phyloP scores from a whole-genome alignment of 23 tunicate species.

The Styela clava region DNA sequence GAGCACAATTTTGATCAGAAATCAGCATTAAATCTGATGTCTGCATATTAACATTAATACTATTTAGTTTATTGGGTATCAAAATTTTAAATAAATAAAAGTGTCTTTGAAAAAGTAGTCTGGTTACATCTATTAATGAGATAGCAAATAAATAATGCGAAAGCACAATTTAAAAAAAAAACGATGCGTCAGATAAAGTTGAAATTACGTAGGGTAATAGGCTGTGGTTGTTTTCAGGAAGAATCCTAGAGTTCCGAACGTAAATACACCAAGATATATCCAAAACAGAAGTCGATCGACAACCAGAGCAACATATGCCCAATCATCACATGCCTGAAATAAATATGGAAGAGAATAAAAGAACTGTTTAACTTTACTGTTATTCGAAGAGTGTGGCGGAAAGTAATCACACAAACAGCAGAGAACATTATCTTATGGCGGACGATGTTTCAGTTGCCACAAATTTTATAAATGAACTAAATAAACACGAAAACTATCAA shows the following conservation, averaged over 20 bases:
- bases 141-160: no score
- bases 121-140: no score
- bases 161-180: no score
- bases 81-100: no score
- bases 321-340: constrained; percentile 92
- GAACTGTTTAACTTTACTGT: no score
- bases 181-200: no score
- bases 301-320: constrained; percentile 95
- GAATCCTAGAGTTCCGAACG: constrained; percentile 70
- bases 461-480: neutral
- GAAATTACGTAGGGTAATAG: constrained; percentile 51
- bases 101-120: no score
- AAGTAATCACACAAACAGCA: neutral
- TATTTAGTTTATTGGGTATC: no score
- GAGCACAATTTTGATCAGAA: no score
- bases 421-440: neutral
- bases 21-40: no score
- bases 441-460: neutral
- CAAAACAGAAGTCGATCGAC: constrained; percentile 83
- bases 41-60: no score
- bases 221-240: constrained; percentile 69
- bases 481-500: no score
- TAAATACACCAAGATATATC: constrained; percentile 60
- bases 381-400: neutral
- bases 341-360: neutral